These are phyloP conservation scores for Ascaphus truei DNA, from an alignment of 2,113 vertebrate species.

Conservation along the genomic window DNA sequence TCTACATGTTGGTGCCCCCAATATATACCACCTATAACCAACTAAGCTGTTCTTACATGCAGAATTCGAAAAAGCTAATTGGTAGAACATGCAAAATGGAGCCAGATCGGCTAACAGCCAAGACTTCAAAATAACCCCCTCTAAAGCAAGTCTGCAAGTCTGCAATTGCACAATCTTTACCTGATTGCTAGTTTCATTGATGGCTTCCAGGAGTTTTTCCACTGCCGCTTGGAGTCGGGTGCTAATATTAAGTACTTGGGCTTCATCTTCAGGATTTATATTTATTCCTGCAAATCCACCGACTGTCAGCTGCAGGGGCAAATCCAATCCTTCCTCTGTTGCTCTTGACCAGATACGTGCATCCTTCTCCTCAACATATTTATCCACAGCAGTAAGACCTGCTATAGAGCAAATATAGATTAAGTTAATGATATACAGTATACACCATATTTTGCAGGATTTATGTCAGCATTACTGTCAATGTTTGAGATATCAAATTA, in stretches of 20 bases:
- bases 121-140: not conserved
- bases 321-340: slow-evolving; percentile 61
- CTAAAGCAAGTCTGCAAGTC: no score
- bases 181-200: slow-evolving; percentile 82
- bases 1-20: no score
- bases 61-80: no score
- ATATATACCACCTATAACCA: no score
- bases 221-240: slow-evolving; percentile 80
- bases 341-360: slow-evolving; percentile 60
- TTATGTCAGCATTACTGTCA: no score
- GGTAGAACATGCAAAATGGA: no score
- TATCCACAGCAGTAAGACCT: not conserved
- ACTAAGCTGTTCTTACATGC: no score
- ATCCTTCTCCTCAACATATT: slow-evolving; percentile 39
- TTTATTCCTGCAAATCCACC: slow-evolving; percentile 60
- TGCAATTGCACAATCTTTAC: slow-evolving; percentile 49
- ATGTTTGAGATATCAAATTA: no score
- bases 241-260: slow-evolving; percentile 73
- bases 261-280: slow-evolving; percentile 76
- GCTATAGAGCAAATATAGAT: not conserved
- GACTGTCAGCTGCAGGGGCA: slow-evolving; percentile 65
- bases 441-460: no score
- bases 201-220: slow-evolving; percentile 85
- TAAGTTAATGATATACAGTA: no score
- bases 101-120: no score